Conservation (phyloP, 2,888 invertebrate genomes). For the Encarsia formosa region DNA sequence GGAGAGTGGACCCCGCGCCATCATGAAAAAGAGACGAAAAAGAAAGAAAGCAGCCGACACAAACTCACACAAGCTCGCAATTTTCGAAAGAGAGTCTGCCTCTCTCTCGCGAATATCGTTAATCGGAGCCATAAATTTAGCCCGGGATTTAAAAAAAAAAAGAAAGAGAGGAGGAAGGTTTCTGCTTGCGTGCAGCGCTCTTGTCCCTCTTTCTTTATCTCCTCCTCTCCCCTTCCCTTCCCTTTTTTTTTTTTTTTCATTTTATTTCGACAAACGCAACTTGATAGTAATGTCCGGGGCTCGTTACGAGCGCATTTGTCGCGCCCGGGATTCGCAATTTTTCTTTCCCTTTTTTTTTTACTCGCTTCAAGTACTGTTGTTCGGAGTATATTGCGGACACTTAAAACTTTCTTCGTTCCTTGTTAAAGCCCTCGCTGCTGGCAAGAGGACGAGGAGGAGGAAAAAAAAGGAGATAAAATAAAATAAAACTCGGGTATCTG, state of each 20-base stretch:
- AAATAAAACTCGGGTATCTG: too few species aligned
- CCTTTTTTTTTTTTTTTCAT: conserved; percentile 7
- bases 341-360: too few species aligned
- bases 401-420: too few species aligned
- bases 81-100: too few species aligned
- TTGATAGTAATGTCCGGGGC: conserved; percentile 17
- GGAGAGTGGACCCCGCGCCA: too few species aligned
- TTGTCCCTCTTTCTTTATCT: conserved; percentile 13
- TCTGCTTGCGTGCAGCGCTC: conserved; percentile 4
- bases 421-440: too few species aligned
- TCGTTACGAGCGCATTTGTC: conserved; percentile 22
- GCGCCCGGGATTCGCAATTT: too few species aligned
- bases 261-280: conserved; percentile 13
- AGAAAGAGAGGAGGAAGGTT: conserved; percentile 14
- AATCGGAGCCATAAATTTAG: conserved; percentile 30
- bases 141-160: conserved; percentile 2
- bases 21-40: too few species aligned
- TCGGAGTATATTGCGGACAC: too few species aligned
- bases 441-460: too few species aligned
- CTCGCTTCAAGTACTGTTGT: too few species aligned
- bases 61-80: conserved; percentile 10
- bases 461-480: too few species aligned
- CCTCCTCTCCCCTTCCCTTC: conserved; percentile 1
- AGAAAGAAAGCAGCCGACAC: neutral
- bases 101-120: conserved; percentile 26